Evolutionary conservation across 2,113 vertebrate genomes (phyloP).

Genomic region (Cyanistes caeruleus): DNA sequence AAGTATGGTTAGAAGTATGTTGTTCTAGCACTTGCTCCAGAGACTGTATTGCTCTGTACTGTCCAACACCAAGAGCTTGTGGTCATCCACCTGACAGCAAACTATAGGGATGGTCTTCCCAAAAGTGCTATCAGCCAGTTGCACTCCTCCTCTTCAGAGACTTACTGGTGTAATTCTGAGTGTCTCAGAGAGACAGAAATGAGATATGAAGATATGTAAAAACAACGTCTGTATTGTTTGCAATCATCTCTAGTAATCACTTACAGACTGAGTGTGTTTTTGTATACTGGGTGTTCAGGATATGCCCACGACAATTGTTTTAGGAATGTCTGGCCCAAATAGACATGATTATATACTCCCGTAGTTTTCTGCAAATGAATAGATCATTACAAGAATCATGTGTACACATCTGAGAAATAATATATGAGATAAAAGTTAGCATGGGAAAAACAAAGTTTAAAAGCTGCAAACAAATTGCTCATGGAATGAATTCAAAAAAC

Average conservation of each 20-base stretch:
- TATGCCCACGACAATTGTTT: not conserved
- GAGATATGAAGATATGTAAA: not conserved
- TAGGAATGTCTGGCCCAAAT: not conserved
- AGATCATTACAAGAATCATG: not conserved
- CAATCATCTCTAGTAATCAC: not conserved
- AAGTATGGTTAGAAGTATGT: not conserved
- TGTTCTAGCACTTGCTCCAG: not conserved
- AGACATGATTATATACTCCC: not conserved
- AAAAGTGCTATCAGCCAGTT: not conserved
- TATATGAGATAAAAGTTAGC: not conserved
- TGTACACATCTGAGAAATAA: not conserved
- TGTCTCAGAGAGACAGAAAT: not conserved
- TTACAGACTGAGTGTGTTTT: conserved; percentile 6
- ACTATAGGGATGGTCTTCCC: not conserved
- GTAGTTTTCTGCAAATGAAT: not conserved
- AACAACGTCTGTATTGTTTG: not conserved
- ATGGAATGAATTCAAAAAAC: not conserved
- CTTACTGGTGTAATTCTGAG: not conserved
- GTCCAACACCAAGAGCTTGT: not conserved
- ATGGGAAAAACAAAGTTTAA: not conserved
- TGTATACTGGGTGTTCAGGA: not conserved
- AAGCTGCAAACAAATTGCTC: not conserved
- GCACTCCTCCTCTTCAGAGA: not conserved
- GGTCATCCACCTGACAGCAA: not conserved
- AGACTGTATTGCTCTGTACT: not conserved